Evolutionary conservation across 2,797 vertebrate genomes (phyloP).

Genomic region (Arrhamphus sclerolepis): DNA sequence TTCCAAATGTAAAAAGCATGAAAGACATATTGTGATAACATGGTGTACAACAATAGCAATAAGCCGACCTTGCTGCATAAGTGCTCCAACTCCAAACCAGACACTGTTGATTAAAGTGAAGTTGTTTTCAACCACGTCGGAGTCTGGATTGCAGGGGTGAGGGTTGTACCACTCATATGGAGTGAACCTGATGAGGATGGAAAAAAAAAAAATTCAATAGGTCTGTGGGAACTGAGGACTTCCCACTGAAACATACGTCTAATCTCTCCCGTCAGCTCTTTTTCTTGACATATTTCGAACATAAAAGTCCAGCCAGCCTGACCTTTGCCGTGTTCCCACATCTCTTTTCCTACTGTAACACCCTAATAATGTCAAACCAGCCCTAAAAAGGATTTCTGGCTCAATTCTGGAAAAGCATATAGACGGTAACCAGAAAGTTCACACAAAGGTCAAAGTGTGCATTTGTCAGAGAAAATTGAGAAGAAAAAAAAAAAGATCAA

Average conservation of each 20-base stretch:
- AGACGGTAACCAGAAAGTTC: neutral
- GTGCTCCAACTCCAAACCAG: constrained; percentile 98
- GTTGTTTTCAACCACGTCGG: constrained; percentile 98
- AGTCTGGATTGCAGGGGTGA: constrained; percentile 97
- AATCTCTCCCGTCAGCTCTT: neutral
- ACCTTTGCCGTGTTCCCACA: neutral
- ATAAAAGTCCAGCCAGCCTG: neutral
- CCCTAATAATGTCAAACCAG: neutral
- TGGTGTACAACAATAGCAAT: neutral
- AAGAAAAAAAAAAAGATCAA: too few relatives aligned
- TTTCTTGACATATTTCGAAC: neutral
- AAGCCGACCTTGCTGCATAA: constrained; percentile 97
- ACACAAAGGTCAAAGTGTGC: neutral
- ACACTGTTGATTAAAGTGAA: constrained; percentile 98
- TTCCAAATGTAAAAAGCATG: too few relatives aligned
- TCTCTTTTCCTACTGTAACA: neutral
- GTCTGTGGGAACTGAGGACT: neutral
- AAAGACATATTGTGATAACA: too few relatives aligned
- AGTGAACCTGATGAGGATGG: constrained; percentile 86
- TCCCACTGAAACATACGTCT: neutral
- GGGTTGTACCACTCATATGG: constrained; percentile 99
- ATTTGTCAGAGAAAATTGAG: too few relatives aligned
- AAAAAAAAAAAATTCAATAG: neutral
- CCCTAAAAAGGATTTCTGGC: neutral
- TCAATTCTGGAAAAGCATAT: neutral